Evolutionary conservation across 2,888 invertebrate species (phyloP).

Genomic region (Cylindroiulus punctatus): DNA sequence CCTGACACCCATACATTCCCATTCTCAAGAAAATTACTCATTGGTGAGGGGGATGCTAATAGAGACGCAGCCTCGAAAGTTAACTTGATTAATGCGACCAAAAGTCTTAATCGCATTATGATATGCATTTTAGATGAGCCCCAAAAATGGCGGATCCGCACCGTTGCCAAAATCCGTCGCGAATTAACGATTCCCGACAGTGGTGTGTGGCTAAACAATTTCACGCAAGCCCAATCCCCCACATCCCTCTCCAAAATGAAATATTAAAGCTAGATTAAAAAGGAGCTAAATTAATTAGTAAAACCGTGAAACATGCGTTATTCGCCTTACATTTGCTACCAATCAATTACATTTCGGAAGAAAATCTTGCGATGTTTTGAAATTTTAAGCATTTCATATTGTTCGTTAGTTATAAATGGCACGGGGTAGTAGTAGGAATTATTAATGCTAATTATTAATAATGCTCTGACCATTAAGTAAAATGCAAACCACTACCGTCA

Average conservation of each 20-base stretch:
- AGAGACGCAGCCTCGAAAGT: too few relatives aligned
- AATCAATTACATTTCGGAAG: not conserved
- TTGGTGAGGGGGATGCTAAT: not conserved
- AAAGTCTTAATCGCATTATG: conserved; percentile 38
- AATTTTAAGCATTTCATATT: too few relatives aligned
- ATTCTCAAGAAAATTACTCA: not conserved
- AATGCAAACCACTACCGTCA: too few relatives aligned
- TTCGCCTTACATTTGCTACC: not conserved
- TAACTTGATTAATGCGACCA: not conserved
- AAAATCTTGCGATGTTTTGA: not conserved
- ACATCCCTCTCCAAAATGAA: not conserved
- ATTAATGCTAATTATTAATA: too few relatives aligned
- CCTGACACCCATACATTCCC: not conserved
- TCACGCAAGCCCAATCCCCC: not conserved
- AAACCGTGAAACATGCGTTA: not conserved
- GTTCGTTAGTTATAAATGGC: too few relatives aligned
- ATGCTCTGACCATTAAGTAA: too few relatives aligned
- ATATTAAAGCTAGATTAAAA: conserved; percentile 21
- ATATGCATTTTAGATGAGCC: not conserved
- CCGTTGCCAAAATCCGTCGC: conserved; percentile 10
- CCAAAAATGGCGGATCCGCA: not conserved
- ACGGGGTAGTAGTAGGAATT: too few relatives aligned
- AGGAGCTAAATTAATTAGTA: not conserved
- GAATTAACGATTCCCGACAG: not conserved
- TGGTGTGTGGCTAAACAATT: not conserved